These are phyloP conservation scores for Diorhabda elongata DNA, from an alignment of 1,140 invertebrate species.

Conservation along the genomic window DNA sequence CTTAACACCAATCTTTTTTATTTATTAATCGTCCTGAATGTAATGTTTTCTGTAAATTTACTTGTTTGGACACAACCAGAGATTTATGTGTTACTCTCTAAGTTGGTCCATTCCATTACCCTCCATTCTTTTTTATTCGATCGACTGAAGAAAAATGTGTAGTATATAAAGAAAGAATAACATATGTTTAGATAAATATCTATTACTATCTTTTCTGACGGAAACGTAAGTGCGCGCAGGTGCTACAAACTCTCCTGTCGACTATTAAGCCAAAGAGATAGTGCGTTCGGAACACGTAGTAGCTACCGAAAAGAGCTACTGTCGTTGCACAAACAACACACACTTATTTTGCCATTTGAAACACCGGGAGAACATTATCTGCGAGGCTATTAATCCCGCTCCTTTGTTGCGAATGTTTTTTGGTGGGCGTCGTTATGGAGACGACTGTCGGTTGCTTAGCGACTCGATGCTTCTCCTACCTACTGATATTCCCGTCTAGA, in stretches of 20 bases:
- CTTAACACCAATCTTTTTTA: too few species aligned
- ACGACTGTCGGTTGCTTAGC: constrained; percentile 42
- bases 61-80: too few species aligned
- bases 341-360: constrained; percentile 43
- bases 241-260: neutral
- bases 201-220: neutral
- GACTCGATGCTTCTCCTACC: constrained; percentile 31
- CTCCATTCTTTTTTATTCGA: neutral
- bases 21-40: too few species aligned
- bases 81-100: too few species aligned
- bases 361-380: constrained; percentile 43
- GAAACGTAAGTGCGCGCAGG: neutral
- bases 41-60: too few species aligned
- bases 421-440: constrained; percentile 40
- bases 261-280: constrained; percentile 2
- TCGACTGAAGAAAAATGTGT: neutral
- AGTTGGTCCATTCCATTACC: too few species aligned
- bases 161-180: neutral
- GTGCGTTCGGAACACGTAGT: constrained; percentile 5
- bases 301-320: constrained; percentile 12
- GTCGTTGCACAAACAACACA: constrained; percentile 20
- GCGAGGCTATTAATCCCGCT: constrained; percentile 44
- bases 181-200: constrained; percentile 1
- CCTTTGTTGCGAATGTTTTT: constrained; percentile 46
- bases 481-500: constrained; percentile 14